Base-by-base conservation (phyloP, 2,113 vertebrate genomes). In the Xiphophorus couchianus region DNA sequence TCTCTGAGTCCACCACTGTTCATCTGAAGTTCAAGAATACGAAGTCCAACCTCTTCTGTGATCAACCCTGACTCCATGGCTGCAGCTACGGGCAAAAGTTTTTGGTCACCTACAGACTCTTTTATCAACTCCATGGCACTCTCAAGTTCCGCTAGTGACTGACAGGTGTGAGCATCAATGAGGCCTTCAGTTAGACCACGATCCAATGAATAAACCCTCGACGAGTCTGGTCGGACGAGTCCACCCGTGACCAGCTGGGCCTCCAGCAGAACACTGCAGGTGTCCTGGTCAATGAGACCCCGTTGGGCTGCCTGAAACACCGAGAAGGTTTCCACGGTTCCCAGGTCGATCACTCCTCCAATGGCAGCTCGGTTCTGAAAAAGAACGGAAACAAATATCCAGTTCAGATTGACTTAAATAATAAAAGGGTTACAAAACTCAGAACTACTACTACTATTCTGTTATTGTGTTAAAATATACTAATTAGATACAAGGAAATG, bases 241-340 rank as follows among this genome's bases (percentile, higher is more conserved):
- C 94, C 96, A 77, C 95, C 96, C 62, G 91, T 90, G 88, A 97
- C 86, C 81, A 99, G 91, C 92, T 99, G 98, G 33, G 94, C 94
- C 93, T 98, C 96, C 89, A 99, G 83, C 35, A 99, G 95, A 0
- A 87, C 82, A 0, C 89, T 90, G 86, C 96, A 96, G 6, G 96
- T 98, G 83, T 99, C 98, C 90, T 97, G 97, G 92, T 99, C 98
- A 90, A 99, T 95, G 0, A 99, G 96, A 80, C 98, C 98, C 76
- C 92, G 96, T 82, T 95, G 95, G 88, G 97, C 96, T 68, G 98
- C 97, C 90, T 82, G 94, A 90, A 96, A 97, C 71, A 99, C 91
- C 66, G 97, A 94, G 89, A 98, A 96, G 67, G 96, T 97, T 93
- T 99, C 97, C 94, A 97, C 95, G 0, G 96, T 97, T 89, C 96